These are phyloP conservation scores for Trachymyrmex cornetzi DNA, from an alignment of 1,140 invertebrate genomes.

Conservation along the genomic window DNA sequence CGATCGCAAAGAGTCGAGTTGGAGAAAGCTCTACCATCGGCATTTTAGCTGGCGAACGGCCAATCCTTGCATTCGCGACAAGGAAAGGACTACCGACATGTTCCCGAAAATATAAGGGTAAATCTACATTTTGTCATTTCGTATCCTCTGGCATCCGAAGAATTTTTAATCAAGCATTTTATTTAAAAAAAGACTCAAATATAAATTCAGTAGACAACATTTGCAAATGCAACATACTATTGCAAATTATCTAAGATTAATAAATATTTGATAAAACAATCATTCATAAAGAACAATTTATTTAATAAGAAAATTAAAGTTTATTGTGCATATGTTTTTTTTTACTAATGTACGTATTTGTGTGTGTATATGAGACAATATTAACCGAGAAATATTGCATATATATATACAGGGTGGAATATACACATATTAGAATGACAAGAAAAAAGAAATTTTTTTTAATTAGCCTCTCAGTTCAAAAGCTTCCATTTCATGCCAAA, in stretches of 20 bases:
- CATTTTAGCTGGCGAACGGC: constrained; percentile 63
- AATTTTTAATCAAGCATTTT: background rate
- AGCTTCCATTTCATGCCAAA: too few species aligned
- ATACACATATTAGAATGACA: too few species aligned
- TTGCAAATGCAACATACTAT: background rate
- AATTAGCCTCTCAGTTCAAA: too few species aligned
- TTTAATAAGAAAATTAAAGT: background rate
- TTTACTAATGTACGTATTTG: too few species aligned
- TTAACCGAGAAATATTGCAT: too few species aligned
- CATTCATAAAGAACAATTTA: background rate
- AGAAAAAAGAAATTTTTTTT: too few species aligned
- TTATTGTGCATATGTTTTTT: background rate
- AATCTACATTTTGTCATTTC: constrained; percentile 25
- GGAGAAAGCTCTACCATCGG: constrained; percentile 52
- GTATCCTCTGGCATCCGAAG: background rate
- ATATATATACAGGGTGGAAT: too few species aligned
- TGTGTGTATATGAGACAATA: too few species aligned
- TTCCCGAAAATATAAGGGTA: constrained; percentile 42
- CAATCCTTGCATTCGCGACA: constrained; percentile 29
- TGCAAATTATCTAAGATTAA: background rate
- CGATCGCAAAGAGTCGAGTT: constrained; percentile 63
- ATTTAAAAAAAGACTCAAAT: background rate
- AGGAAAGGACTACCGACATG: constrained; percentile 36
- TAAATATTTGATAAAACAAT: background rate
- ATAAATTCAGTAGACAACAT: background rate